Conservation (phyloP, 2,797 vertebrate species). For the Pachyuromys duprasi region DNA sequence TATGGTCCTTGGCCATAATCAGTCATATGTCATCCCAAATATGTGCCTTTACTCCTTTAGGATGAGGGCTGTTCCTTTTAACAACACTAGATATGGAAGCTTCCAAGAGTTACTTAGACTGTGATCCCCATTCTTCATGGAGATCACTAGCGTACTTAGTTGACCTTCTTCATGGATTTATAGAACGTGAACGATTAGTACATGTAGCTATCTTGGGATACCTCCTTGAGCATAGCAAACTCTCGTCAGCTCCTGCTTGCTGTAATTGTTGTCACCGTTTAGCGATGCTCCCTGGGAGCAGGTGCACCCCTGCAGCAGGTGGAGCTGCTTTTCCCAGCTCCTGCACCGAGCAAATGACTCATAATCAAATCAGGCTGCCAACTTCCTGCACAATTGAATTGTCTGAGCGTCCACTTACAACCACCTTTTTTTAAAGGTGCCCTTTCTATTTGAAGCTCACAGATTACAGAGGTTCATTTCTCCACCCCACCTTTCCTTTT, state of each 20-base stretch:
- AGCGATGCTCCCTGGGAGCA: background rate
- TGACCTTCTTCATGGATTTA: background rate
- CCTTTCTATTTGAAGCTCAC: constrained; percentile 71
- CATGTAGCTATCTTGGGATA: background rate
- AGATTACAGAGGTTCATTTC: constrained; percentile 39
- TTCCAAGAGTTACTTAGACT: background rate
- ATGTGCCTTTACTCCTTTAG: background rate
- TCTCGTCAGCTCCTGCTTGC: background rate
- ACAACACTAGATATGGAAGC: background rate
- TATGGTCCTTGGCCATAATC: background rate
- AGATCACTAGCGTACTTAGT: background rate
- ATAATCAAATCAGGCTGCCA: constrained; percentile 64
- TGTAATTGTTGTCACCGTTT: background rate
- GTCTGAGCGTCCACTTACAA: constrained; percentile 50
- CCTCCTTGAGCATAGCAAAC: background rate
- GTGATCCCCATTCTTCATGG: background rate
- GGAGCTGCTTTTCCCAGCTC: constrained; percentile 49
- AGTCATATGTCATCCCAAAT: background rate
- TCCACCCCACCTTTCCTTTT: constrained; percentile 70
- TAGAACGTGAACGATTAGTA: background rate
- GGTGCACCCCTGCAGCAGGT: constrained; percentile 59
- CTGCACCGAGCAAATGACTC: constrained; percentile 64
- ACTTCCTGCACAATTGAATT: constrained; percentile 78
- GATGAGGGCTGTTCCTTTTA: too few species aligned
- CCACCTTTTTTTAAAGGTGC: constrained; percentile 13